phyloP scores from a whole-genome alignment of 1,140 invertebrate genomes.

The Apis laboriosa region DNA sequence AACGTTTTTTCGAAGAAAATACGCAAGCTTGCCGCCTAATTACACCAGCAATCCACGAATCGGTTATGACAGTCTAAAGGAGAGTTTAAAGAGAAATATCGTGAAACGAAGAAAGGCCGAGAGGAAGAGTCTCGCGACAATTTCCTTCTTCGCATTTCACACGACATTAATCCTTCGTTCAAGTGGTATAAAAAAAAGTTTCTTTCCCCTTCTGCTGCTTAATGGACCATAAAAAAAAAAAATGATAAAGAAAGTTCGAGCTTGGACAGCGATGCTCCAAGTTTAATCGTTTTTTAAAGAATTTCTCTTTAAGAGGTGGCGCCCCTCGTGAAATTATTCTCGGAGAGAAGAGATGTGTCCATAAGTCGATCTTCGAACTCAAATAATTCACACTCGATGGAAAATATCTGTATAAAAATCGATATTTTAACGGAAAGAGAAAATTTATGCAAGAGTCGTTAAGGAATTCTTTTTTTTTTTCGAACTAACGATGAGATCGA shows the following conservation, averaged over 20 bases:
- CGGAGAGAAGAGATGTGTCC: not conserved
- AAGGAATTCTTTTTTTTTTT: too few species aligned
- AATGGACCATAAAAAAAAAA: not conserved
- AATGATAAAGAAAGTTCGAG: not conserved
- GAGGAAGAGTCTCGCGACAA: slow-evolving; percentile 28
- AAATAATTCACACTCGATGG: too few species aligned
- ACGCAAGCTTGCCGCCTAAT: slow-evolving; percentile 6
- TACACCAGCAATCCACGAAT: not conserved
- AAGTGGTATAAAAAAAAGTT: slow-evolving; percentile 25
- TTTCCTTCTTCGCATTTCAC: slow-evolving; percentile 37
- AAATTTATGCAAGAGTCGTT: too few species aligned
- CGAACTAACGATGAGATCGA: not conserved
- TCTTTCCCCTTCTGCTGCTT: not conserved
- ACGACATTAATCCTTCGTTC: slow-evolving; percentile 41
- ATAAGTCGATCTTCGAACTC: not conserved
- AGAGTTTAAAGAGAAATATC: slow-evolving; percentile 1
- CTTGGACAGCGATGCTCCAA: slow-evolving; percentile 4
- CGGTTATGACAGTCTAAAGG: slow-evolving; percentile 30
- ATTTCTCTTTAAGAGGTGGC: slow-evolving; percentile 21
- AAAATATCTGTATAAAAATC: too few species aligned
- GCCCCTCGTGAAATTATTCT: slow-evolving; percentile 43
- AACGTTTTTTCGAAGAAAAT: slow-evolving; percentile 5
- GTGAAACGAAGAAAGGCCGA: not conserved
- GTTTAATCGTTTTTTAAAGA: slow-evolving; percentile 53
- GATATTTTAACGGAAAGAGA: not conserved